These are phyloP conservation scores for Cephus nigrinus DNA, from an alignment of 2,888 invertebrate genomes.

Conservation along the genomic window DNA sequence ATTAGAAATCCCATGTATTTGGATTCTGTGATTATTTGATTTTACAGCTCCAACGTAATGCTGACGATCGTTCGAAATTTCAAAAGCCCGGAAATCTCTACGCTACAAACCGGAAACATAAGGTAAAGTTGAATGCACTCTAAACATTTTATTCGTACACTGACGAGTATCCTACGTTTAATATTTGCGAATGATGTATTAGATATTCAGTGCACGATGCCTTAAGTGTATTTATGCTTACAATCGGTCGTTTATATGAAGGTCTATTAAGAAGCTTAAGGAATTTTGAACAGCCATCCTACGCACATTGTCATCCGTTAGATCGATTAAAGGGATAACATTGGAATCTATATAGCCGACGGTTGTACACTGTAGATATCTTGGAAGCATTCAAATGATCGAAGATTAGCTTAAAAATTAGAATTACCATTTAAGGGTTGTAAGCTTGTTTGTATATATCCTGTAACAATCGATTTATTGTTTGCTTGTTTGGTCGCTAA, in stretches of 20 bases:
- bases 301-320: background rate
- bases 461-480: constrained; percentile 20
- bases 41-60: constrained; percentile 28
- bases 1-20: background rate
- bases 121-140: background rate
- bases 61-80: constrained; percentile 26
- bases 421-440: background rate
- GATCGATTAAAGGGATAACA: background rate
- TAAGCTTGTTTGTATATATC: background rate
- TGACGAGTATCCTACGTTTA: background rate
- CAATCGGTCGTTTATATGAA: background rate
- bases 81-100: constrained; percentile 22
- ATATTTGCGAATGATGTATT: background rate
- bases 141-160: background rate
- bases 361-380: background rate
- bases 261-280: background rate
- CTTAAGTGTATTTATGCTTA: background rate
- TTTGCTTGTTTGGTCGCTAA: constrained; percentile 28
- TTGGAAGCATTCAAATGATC: background rate
- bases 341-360: background rate
- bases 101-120: background rate
- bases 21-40: background rate
- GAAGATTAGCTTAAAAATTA: background rate
- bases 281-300: background rate
- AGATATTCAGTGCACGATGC: background rate